A percentile compares a stretch with the other conserved stretches of the same genome.
Evolutionary conservation across 1,140 invertebrate species (phyloP).

Genomic region (Aphaenogaster rudis): DNA sequence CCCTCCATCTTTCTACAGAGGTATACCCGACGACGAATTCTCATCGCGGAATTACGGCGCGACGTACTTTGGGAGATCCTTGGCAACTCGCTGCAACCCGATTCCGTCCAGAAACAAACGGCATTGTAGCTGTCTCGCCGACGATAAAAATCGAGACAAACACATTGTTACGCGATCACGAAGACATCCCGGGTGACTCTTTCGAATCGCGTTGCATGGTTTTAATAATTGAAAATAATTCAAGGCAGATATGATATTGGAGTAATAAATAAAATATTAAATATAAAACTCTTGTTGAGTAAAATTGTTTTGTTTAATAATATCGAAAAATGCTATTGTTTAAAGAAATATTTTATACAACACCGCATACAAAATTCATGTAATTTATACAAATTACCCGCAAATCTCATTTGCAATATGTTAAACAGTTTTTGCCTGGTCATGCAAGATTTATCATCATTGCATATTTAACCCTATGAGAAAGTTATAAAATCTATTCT

Average conservation of each 20-base stretch:
- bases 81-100: constrained; percentile 47
- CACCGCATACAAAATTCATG: not conserved
- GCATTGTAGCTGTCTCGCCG: constrained; percentile 12
- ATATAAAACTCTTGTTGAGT: not conserved
- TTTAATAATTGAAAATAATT: not conserved
- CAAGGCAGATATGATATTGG: not conserved
- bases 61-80: constrained; percentile 31
- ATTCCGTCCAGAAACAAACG: constrained; percentile 8
- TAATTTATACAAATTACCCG: not conserved
- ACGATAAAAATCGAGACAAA: not conserved
- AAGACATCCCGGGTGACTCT: not conserved
- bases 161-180: not conserved
- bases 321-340: not conserved
- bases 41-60: not conserved
- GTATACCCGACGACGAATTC: not conserved
- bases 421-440: not conserved
- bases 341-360: not conserved
- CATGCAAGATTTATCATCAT: not conserved
- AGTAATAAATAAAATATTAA: not conserved
- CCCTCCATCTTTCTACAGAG: not conserved
- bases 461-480: not conserved
- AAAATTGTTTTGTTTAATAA: not conserved
- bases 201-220: not conserved
- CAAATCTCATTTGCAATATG: not conserved
- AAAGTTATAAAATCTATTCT: not conserved